A percentile compares a stretch with the other conserved stretches of the same genome.
Evolutionary conservation across 2,113 vertebrate species (phyloP).

Genomic region (Thunnus maccoyii): DNA sequence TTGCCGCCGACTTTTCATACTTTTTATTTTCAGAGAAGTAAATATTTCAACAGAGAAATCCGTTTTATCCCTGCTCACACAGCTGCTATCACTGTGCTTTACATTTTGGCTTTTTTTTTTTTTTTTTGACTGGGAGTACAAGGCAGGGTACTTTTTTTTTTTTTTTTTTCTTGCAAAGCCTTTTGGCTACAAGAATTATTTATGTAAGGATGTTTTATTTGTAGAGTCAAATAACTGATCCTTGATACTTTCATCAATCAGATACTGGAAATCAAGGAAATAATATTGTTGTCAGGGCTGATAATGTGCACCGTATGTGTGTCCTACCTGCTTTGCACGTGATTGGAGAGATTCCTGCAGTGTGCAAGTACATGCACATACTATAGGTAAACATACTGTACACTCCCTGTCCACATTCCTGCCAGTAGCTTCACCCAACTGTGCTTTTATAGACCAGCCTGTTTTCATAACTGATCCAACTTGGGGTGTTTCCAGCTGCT

Average conservation of each 20-base stretch:
- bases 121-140: too few relatives aligned
- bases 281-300: neutral
- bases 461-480: slow-evolving; percentile 40
- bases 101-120: neutral
- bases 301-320: neutral
- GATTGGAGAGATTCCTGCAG: neutral
- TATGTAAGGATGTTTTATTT: neutral
- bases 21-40: slow-evolving; percentile 31
- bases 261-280: slow-evolving; percentile 1
- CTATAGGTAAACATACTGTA: slow-evolving; percentile 2
- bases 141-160: neutral
- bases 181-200: neutral
- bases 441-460: neutral
- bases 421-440: slow-evolving; percentile 11
- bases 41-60: slow-evolving; percentile 50
- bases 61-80: slow-evolving; percentile 29
- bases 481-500: slow-evolving; percentile 33
- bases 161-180: neutral
- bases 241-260: neutral
- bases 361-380: neutral
- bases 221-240: neutral
- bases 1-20: neutral
- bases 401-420: slow-evolving; percentile 33
- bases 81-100: slow-evolving; percentile 17
- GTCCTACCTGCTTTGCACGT: neutral